phyloP scores from a whole-genome alignment of 2,797 vertebrate species.

The Paramormyrops hopkinsi region DNA sequence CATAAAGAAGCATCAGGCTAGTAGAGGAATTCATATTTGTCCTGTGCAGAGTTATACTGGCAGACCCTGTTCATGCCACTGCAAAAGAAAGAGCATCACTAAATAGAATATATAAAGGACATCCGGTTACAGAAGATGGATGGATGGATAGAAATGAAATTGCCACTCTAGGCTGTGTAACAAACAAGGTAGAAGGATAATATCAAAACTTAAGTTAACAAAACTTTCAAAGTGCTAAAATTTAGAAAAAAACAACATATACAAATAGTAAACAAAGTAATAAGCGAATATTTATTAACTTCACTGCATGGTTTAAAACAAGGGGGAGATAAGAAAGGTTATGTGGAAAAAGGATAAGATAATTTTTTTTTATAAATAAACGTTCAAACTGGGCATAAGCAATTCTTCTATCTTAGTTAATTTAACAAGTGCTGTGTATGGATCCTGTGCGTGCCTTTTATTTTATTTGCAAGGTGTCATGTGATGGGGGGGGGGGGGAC shows the following conservation, averaged over 20 bases:
- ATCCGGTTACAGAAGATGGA: background rate
- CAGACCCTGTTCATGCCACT: background rate
- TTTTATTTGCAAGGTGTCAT: background rate
- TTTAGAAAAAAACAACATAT: background rate
- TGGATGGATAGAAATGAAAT: background rate
- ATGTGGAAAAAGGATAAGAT: background rate
- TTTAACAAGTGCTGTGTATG: background rate
- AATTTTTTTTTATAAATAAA: background rate
- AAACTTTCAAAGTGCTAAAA: background rate
- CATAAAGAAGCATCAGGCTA: background rate
- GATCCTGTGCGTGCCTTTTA: background rate
- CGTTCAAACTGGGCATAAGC: background rate
- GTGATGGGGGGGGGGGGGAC: background rate
- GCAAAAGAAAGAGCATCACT: background rate
- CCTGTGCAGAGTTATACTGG: background rate
- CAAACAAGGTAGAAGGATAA: background rate
- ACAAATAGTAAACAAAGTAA: background rate
- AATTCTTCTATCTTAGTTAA: background rate
- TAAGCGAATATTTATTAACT: background rate
- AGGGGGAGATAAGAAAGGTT: background rate
- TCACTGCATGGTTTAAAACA: background rate
- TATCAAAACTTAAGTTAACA: background rate
- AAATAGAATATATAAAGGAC: background rate
- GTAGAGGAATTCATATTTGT: background rate
- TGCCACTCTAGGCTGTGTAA: background rate